Evolutionary conservation across 2,113 vertebrate genomes (phyloP).

Genomic region (Baryphthengus martii): DNA sequence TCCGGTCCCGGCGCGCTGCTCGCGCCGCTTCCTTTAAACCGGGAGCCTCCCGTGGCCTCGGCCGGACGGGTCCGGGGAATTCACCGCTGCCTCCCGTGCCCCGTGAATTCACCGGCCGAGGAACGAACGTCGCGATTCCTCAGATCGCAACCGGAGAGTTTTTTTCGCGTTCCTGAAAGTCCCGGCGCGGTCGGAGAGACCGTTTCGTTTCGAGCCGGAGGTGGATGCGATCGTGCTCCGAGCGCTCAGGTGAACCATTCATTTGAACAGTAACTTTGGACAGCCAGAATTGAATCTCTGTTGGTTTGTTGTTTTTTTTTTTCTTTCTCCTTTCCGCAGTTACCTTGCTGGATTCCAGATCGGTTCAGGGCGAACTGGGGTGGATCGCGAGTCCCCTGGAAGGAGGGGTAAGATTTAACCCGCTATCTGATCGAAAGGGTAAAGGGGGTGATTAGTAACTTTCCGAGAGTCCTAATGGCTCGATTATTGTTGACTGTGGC

Average conservation of each 20-base stretch:
- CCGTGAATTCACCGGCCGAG: neutral
- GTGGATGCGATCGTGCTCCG: neutral
- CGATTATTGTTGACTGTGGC: conserved; percentile 84
- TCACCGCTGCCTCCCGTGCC: neutral
- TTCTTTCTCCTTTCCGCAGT: conserved; percentile 78
- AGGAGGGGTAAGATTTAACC: conserved; percentile 92
- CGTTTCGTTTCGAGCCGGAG: conserved; percentile 3
- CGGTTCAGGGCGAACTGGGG: conserved; percentile 94
- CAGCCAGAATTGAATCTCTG: conserved; percentile 66
- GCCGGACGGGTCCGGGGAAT: fast-evolving
- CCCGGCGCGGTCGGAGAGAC: neutral
- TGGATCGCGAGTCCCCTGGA: conserved; percentile 97
- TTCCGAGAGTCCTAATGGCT: conserved; percentile 78
- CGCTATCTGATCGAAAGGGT: conserved; percentile 43
- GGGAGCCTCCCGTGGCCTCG: too few species aligned
- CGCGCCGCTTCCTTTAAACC: neutral
- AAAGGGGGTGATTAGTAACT: conserved; percentile 72
- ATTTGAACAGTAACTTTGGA: conserved; percentile 39
- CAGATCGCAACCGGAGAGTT: neutral
- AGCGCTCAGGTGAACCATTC: conserved; percentile 58
- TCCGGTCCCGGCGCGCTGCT: neutral
- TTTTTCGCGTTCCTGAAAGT: neutral
- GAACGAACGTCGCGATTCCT: fast-evolving
- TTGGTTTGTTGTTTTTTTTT: neutral
- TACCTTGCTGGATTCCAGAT: conserved; percentile 96